Evolutionary conservation across 2,888 invertebrate species (phyloP).

Genomic region (Colletes collaris): DNA sequence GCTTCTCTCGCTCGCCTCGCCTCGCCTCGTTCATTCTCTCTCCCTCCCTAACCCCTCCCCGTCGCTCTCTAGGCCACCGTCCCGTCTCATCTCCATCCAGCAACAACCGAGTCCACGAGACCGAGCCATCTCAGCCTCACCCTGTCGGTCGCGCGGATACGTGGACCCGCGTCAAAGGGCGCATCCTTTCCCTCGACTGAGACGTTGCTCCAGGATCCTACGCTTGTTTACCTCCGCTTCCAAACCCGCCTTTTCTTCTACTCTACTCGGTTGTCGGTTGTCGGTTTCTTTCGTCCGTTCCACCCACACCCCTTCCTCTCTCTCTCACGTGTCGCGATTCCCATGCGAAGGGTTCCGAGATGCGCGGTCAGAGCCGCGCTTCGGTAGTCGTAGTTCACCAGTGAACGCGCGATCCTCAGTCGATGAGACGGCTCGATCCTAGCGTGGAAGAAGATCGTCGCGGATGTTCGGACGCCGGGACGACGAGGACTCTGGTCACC

Average conservation of each 20-base stretch:
- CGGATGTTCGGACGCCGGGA: background rate
- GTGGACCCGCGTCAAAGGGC: slow-evolving; percentile 15
- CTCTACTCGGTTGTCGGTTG: background rate
- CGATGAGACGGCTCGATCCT: background rate
- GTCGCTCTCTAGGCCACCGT: slow-evolving; percentile 28
- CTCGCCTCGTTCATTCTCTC: slow-evolving; percentile 72
- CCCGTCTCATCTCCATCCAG: slow-evolving; percentile 48
- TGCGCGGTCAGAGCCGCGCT: slow-evolving; percentile 40
- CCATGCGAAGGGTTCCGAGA: slow-evolving; percentile 5
- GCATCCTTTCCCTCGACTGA: slow-evolving; percentile 1
- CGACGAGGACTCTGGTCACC: background rate
- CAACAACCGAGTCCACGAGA: slow-evolving; percentile 51
- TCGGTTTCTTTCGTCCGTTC: background rate
- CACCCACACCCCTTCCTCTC: background rate
- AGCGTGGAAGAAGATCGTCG: background rate
- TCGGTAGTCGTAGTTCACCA: slow-evolving; percentile 6
- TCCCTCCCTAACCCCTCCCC: slow-evolving; percentile 27
- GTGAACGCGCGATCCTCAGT: slow-evolving; percentile 35
- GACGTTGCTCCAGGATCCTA: background rate
- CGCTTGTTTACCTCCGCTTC: background rate
- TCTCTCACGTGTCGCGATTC: slow-evolving; percentile 12
- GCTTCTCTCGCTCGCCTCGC: slow-evolving; percentile 75
- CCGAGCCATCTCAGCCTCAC: slow-evolving; percentile 49
- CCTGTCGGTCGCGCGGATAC: slow-evolving; percentile 45
- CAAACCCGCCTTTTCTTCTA: background rate